Conservation (phyloP, 2,113 vertebrate genomes). For the Petromus typicus region DNA sequence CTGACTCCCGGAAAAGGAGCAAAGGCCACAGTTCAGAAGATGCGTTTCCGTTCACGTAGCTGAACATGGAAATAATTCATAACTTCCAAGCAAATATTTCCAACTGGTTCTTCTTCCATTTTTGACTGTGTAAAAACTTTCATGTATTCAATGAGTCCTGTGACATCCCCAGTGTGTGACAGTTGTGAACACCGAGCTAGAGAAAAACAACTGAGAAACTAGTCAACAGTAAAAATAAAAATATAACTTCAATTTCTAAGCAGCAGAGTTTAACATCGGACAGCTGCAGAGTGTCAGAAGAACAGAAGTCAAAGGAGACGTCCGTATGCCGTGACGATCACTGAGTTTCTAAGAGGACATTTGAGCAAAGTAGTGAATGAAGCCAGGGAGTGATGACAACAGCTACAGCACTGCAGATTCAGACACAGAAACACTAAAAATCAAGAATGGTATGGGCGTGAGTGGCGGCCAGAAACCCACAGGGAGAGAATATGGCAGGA, state of each 20-base stretch:
- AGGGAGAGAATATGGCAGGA: neutral
- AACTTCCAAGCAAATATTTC: neutral
- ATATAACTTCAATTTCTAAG: neutral
- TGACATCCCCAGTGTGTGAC: neutral
- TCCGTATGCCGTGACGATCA: neutral
- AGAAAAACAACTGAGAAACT: neutral
- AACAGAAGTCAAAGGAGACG: neutral
- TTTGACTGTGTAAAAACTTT: slow-evolving; percentile 6
- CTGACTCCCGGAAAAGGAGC: neutral
- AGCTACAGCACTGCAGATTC: neutral
- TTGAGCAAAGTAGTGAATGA: neutral
- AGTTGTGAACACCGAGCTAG: neutral
- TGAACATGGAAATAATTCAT: neutral
- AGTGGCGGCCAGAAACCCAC: neutral
- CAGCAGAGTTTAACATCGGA: neutral
- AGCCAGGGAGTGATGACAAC: neutral
- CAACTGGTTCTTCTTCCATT: slow-evolving; percentile 16
- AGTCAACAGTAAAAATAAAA: neutral
- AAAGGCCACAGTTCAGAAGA: neutral
- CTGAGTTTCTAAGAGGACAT: neutral
- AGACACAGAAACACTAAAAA: neutral
- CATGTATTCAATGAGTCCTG: neutral
- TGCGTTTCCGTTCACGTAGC: neutral
- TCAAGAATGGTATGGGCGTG: neutral
- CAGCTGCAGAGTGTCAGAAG: neutral